phyloP scores from a whole-genome alignment of 2,113 vertebrate species.

The Datnioides undecimradiatus region DNA sequence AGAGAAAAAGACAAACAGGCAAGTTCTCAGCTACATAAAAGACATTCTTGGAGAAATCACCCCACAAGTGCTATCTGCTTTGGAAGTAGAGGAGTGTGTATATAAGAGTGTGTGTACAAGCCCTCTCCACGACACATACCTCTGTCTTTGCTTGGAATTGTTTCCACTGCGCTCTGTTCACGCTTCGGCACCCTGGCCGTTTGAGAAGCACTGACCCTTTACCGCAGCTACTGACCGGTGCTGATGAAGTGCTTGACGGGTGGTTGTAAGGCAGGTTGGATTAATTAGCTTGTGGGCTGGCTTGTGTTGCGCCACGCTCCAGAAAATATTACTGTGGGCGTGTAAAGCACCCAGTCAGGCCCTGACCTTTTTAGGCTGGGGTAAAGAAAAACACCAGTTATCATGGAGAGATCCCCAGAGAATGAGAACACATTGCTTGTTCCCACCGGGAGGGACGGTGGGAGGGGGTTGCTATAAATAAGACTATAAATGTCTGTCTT shows the following conservation, averaged over 20 bases:
- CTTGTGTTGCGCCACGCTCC: conserved; percentile 51
- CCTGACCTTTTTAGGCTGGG: conserved; percentile 64
- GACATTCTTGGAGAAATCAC: not conserved
- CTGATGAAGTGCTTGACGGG: conserved; percentile 69
- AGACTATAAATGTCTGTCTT: conserved; percentile 21
- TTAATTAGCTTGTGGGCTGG: conserved; percentile 76
- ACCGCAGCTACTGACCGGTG: conserved; percentile 62
- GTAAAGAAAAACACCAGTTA: conserved; percentile 62
- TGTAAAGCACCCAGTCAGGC: conserved; percentile 62
- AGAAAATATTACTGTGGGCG: conserved; percentile 55
- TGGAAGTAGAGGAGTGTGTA: not conserved
- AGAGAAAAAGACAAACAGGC: not conserved
- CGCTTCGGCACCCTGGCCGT: conserved; percentile 53
- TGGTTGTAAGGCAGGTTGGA: conserved; percentile 73
- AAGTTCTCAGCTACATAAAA: not conserved
- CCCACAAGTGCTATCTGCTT: not conserved
- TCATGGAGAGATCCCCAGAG: conserved; percentile 39
- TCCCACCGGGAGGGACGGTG: not conserved
- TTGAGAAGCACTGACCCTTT: conserved; percentile 77
- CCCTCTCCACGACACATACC: conserved; percentile 25
- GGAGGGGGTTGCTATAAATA: too few species aligned
- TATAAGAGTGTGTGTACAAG: not conserved
- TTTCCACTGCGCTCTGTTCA: conserved; percentile 58
- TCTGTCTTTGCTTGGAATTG: conserved; percentile 47
- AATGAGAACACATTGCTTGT: not conserved